Percentiles rank a stretch among this genome's conserved stretches.
Conservation (phyloP, 1,140 invertebrate species). For the Alviniconcha marisindica region DNA sequence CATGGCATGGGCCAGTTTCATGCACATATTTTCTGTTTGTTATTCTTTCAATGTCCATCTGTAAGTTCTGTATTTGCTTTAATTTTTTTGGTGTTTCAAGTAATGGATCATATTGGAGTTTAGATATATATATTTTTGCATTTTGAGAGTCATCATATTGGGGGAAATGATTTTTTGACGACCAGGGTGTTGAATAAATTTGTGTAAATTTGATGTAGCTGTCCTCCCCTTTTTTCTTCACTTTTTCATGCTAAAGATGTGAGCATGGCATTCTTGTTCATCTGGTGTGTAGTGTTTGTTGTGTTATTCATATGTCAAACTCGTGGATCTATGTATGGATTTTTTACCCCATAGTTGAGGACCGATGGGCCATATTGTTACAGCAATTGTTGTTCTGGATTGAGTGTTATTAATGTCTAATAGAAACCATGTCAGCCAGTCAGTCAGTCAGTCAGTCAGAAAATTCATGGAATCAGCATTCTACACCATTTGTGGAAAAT, state of each 20-base stretch:
- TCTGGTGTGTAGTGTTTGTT: not conserved
- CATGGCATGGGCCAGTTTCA: too few relatives aligned
- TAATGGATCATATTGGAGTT: slow-evolving; percentile 37
- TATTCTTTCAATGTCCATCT: slow-evolving; percentile 32
- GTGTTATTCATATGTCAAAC: not conserved
- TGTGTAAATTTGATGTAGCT: slow-evolving; percentile 4
- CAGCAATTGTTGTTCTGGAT: not conserved
- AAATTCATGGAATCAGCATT: slow-evolving; percentile 7
- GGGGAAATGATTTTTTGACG: slow-evolving; percentile 34
- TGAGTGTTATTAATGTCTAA: too few relatives aligned
- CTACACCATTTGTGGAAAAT: not conserved
- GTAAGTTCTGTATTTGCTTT: too few relatives aligned
- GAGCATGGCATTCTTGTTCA: slow-evolving; percentile 26
- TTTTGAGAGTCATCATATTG: slow-evolving; percentile 44
- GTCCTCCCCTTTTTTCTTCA: not conserved
- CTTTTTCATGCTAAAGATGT: not conserved
- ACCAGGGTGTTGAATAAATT: slow-evolving; percentile 27
- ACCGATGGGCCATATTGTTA: not conserved
- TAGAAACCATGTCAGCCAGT: too few relatives aligned
- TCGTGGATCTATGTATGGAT: not conserved
- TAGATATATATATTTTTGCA: slow-evolving; percentile 58
- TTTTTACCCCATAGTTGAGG: not conserved
- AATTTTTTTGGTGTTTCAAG: slow-evolving; percentile 41
- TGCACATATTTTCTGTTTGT: not conserved
- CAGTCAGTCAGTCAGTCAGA: not conserved